A percentile compares a stretch with the other conserved stretches of the same genome.
Evolutionary conservation across 1,140 invertebrate genomes (phyloP).

Genomic region (Pomacea maculata): DNA sequence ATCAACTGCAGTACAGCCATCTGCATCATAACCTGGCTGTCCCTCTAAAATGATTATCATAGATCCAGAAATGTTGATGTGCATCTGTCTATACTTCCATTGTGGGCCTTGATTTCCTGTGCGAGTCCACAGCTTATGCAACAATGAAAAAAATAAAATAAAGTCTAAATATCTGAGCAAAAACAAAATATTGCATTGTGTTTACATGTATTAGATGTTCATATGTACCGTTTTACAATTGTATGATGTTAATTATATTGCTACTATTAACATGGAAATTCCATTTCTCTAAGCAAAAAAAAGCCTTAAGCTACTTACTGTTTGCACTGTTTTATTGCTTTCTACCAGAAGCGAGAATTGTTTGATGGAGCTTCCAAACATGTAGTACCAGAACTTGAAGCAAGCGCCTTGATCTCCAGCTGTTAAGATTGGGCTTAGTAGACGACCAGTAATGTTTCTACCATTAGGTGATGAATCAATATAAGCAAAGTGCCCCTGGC

Average conservation of each 20-base stretch:
- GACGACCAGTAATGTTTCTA: constrained; percentile 75
- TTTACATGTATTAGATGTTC: no score
- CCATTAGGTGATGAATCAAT: constrained; percentile 41
- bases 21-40: constrained; percentile 41
- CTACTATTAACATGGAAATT: no score
- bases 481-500: constrained; percentile 50
- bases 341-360: no score
- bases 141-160: not conserved
- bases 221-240: no score
- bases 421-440: constrained; percentile 68
- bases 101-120: constrained; percentile 12
- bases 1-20: constrained; percentile 60
- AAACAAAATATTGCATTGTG: no score
- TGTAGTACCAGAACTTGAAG: constrained; percentile 78
- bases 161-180: no score
- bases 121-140: constrained; percentile 3
- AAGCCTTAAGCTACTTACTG: no score
- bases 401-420: constrained; percentile 42
- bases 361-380: constrained; percentile 71
- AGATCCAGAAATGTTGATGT: not conserved
- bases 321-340: no score
- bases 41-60: constrained; percentile 37
- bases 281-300: no score
- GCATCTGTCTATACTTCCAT: constrained; percentile 6
- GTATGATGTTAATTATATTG: no score